phyloP scores from a whole-genome alignment of 2,888 invertebrate species.

The Escarpia spicata region DNA sequence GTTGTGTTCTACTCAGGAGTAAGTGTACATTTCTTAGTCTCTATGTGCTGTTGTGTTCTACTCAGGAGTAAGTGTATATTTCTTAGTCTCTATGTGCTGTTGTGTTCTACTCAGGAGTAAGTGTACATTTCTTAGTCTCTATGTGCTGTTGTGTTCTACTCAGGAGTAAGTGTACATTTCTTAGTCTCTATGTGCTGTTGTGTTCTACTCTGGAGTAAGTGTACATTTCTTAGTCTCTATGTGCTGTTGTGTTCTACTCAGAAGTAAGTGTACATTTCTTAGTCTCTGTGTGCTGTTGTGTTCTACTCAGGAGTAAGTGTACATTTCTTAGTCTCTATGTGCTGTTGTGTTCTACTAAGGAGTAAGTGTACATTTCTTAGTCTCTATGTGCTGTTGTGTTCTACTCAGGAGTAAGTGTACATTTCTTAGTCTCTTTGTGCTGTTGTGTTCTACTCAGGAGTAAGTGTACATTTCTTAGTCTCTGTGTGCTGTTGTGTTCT shows the following conservation, averaged over 20 bases:
- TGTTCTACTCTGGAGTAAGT: conserved; percentile 42
- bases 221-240: not conserved
- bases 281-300: too few relatives aligned
- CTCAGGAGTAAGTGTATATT: conserved; percentile 34
- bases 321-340: too few relatives aligned
- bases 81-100: conserved; percentile 38
- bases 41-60: conserved; percentile 47
- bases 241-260: conserved; percentile 50
- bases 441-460: too few relatives aligned
- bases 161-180: conserved; percentile 7
- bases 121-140: not conserved
- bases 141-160: conserved; percentile 49
- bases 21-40: not conserved
- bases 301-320: too few relatives aligned
- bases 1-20: conserved; percentile 48
- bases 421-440: too few relatives aligned
- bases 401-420: too few relatives aligned
- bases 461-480: too few relatives aligned
- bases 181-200: conserved; percentile 42
- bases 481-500: too few relatives aligned
- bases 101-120: conserved; percentile 45
- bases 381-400: too few relatives aligned
- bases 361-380: too few relatives aligned
- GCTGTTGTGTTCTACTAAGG: too few relatives aligned
- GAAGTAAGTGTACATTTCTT: not conserved